Evolutionary conservation across 35 echinoderm and acorn worm species (phyloP).

Genomic region (Amphiura filiformis): DNA sequence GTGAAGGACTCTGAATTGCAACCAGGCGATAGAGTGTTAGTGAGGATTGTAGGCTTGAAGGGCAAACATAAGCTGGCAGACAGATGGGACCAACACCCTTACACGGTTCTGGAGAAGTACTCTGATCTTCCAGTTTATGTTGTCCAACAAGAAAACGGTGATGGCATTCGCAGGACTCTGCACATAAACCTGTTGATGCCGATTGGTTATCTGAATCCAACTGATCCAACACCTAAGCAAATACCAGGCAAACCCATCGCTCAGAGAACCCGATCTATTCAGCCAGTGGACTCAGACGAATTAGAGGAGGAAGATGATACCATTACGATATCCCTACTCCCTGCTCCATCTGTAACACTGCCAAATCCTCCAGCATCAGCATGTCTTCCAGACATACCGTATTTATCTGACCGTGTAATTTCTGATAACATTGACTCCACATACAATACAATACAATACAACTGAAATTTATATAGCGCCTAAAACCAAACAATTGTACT

Average conservation of each 20-base stretch:
- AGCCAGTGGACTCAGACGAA: neutral
- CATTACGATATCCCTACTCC: too few species aligned
- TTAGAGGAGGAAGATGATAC: neutral
- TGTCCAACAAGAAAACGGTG: neutral
- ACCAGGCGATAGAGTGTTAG: constrained; percentile 31
- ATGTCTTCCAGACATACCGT: too few species aligned
- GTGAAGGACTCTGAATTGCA: neutral
- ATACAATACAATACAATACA: too few species aligned
- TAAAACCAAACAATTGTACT: too few species aligned
- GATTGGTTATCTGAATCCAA: neutral
- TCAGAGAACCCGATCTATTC: neutral
- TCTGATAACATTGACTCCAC: too few species aligned
- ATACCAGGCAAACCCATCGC: neutral
- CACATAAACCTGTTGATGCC: neutral
- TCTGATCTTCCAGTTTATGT: neutral
- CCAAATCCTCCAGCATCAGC: too few species aligned
- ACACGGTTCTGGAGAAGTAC: constrained; percentile 3
- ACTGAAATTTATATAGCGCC: too few species aligned
- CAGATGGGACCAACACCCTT: constrained; percentile 41
- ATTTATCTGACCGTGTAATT: too few species aligned
- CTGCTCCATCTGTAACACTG: too few species aligned
- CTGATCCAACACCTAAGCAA: neutral
- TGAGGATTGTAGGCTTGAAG: constrained; percentile 29
- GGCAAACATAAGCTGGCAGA: constrained; percentile 52
- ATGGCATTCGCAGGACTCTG: neutral